Base-by-base conservation (phyloP, 2,888 invertebrate species). In the Galerucella calmariensis region DNA sequence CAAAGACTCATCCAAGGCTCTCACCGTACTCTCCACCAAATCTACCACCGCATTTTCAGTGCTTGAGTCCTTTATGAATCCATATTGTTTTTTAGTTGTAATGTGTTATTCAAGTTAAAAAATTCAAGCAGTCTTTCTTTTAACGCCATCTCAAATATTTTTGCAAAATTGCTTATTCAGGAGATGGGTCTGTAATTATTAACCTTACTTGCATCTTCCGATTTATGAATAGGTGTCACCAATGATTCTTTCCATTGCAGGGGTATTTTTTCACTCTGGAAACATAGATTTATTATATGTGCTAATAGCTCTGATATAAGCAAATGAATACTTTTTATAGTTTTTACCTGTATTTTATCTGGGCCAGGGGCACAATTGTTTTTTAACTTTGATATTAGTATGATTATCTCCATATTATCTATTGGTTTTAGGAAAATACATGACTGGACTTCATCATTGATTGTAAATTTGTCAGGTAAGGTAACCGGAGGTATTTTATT, bases 171-270 rank as follows among this genome's bases (percentile, higher is more conserved):
- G 5, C 53, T 67, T 27, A 67, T 67, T 24, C 56, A 9, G 35
- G 67, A 48, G 67, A 67, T n/a, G n/a, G 35, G 53, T 35, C 53
- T 48, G 24, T 67, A 67, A 16, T 67, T 67, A 14, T 41, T 35
- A 10, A 53, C 11, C 20, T 51, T 51, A 67, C 51, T 14, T n/a
- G 51, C 27, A 67, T 67, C 46, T 12, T 35, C 35, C 35, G 35
- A 35, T 35, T 35, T 35, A 35, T 35, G 8, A 35, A 35, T 35
- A 35, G 6, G 48, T 6, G 48, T 53, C 12, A 6, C 67, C 24
- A 20, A 20, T 24, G 53, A 62, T 62, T 8, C 20, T 62, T 12
- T 11, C 8, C 27, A 62, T 24, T 62, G 62, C 8, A 24, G 35
- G 10, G 20, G 62, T 62, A 24, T n/a, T 62, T 62, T 10, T 12